Evolutionary conservation across 64 coral and sea anemone species (phyloP).

Genomic region (Orbicella faveolata): DNA sequence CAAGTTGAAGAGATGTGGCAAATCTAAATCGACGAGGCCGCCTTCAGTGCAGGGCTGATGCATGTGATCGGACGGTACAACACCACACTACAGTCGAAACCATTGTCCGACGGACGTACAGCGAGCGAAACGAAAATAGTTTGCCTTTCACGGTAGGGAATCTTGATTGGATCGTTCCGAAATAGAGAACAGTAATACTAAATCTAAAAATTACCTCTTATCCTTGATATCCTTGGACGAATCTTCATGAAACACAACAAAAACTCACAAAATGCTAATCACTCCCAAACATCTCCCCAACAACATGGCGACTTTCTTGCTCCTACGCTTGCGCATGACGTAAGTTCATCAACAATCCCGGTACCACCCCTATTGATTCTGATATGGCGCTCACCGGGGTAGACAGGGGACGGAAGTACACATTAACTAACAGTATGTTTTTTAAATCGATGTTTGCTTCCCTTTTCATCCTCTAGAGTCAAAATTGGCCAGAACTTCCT

Average conservation of each 20-base stretch:
- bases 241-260: slow-evolving; percentile 99
- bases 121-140: slow-evolving; percentile 41
- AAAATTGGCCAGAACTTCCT: too few relatives aligned
- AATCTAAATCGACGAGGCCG: neutral
- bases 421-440: neutral
- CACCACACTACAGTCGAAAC: slow-evolving; percentile 30
- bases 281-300: slow-evolving; percentile 71
- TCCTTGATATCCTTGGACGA: slow-evolving; percentile 63
- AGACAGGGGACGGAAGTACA: neutral
- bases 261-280: slow-evolving; percentile 95
- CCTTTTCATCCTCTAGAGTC: too few relatives aligned
- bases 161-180: neutral
- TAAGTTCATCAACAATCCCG: slow-evolving; percentile 49
- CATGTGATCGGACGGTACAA: slow-evolving; percentile 43
- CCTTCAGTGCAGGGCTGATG: neutral
- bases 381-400: neutral
- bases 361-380: neutral
- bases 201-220: slow-evolving; percentile 61
- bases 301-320: slow-evolving; percentile 82
- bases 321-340: slow-evolving; percentile 85
- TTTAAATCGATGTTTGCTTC: neutral
- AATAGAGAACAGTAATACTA: slow-evolving; percentile 48
- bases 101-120: slow-evolving; percentile 35
- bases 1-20: neutral
- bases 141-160: neutral